Percentiles rank a stretch among this genome's conserved stretches.
Conservation (phyloP, 2,113 vertebrate species). For the Chiloscyllium plagiosum region DNA sequence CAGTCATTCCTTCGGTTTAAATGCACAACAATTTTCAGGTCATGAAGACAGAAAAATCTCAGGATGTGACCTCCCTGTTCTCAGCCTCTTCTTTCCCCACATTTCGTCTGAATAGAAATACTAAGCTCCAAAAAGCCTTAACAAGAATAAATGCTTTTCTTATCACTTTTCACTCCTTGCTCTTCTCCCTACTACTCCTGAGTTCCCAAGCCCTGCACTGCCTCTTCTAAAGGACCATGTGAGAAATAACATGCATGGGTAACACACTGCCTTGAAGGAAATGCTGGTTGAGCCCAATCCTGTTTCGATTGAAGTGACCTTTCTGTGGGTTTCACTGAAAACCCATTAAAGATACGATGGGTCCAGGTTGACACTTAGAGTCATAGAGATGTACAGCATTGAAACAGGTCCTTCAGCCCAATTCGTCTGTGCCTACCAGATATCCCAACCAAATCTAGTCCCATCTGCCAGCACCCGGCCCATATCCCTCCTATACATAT, state of each 20-base stretch:
- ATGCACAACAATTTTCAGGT: not conserved
- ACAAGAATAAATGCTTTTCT: not conserved
- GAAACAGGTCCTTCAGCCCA: too few species aligned
- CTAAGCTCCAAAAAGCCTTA: not conserved
- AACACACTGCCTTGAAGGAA: not conserved
- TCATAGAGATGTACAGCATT: too few species aligned
- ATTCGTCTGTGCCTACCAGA: too few species aligned
- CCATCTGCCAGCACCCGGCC: too few species aligned
- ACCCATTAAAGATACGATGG: not conserved
- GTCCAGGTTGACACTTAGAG: not conserved
- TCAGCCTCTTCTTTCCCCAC: not conserved
- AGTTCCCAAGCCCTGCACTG: not conserved
- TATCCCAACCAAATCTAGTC: too few species aligned
- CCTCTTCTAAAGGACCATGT: not conserved
- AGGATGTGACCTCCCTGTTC: not conserved
- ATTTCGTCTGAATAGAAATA: not conserved
- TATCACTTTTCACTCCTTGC: not conserved
- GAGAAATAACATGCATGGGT: not conserved
- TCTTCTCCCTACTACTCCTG: not conserved
- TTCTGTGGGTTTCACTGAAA: not conserved
- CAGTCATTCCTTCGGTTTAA: not conserved
- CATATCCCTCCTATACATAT: too few species aligned
- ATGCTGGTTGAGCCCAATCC: not conserved
- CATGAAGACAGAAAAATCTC: not conserved
- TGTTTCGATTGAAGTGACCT: not conserved